Conservation (phyloP, 1,140 invertebrate genomes). For the Acromyrmex echinatior region DNA sequence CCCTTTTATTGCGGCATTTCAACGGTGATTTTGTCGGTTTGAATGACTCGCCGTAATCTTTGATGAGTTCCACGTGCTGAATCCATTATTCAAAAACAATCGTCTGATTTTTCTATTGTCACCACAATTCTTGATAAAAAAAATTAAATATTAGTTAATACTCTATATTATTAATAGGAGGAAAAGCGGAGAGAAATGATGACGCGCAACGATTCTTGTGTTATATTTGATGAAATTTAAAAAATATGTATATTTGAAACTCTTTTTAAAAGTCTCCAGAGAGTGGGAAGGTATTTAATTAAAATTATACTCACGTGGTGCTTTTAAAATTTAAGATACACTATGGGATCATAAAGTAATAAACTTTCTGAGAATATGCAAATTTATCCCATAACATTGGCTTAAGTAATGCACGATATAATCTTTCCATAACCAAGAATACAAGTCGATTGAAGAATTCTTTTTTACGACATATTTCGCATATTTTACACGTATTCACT, state of each 20-base stretch:
- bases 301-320: slow-evolving; percentile 41
- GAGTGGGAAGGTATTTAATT: slow-evolving; percentile 23
- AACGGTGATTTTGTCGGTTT: slow-evolving; percentile 42
- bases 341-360: slow-evolving; percentile 40
- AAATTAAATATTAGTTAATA: not conserved
- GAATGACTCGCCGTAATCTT: slow-evolving; percentile 61
- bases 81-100: slow-evolving; percentile 48
- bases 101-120: slow-evolving; percentile 31
- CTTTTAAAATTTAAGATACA: slow-evolving; percentile 52
- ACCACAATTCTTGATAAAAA: not conserved
- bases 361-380: slow-evolving; percentile 56
- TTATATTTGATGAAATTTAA: slow-evolving; percentile 2
- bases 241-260: not conserved
- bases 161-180: not conserved
- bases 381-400: slow-evolving; percentile 47
- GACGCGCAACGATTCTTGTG: not conserved
- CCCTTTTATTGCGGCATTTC: slow-evolving; percentile 62
- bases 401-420: slow-evolving; percentile 53
- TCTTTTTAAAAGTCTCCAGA: not conserved
- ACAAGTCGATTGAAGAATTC: slow-evolving; percentile 49
- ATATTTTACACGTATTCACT: not conserved
- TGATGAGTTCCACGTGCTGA: slow-evolving; percentile 49
- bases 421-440: slow-evolving; percentile 32
- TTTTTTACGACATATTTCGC: slow-evolving; percentile 9
- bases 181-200: not conserved